Base-by-base conservation (phyloP, 2,113 vertebrate genomes). In the Oncorhynchus kisutch region DNA sequence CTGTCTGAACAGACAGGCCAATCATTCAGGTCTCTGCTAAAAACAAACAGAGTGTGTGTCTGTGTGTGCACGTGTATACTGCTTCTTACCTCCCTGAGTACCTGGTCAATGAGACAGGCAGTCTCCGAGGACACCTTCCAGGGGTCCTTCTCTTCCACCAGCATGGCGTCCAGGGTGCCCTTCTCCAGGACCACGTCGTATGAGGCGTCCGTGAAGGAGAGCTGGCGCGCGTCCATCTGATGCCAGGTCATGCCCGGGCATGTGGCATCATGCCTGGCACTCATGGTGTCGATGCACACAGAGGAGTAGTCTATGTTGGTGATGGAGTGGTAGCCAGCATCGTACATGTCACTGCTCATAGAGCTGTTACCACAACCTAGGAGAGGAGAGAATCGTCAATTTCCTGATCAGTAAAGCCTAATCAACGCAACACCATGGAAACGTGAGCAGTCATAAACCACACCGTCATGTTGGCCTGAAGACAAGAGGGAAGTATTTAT, bases 321-420 rank as follows among this genome's bases (percentile, higher is more conserved):
- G 88, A 99, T 93, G 24, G 94, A 84, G 20, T 60, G 86, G 86
- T 95, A 95, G 49, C 96, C 96, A 1, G 93, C 89, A 1, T 45
- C 39, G 2, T 45, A 45, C 81, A 98, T 93, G 77, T 97, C 94
- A 0, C 92, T 85, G 69, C 96, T 98, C 92, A 98, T 84, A 34
- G 94, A 91, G 2, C 97, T 98, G 92, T 95, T 99, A 24, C 97
- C 96, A n/a, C 97, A 98, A 82, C 97, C 96, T 98, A 45, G 27
- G n/a, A 45, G 20, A 24, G 77, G 22, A 6, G 39, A 20, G 1
- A 1, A 68, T 14, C 16, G 2, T 13, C 1, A 2, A 29, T 67
- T 67, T 31, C 5, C 39, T 45, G 9, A n/a, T 68, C 31, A 34
- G 22, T 29, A 20, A 13, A 29, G 11, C 64, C 4, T 25, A 66